Percentiles rank a stretch among this genome's conserved stretches.
These are phyloP conservation scores for Grammomys surdaster DNA, from an alignment of 2,113 vertebrate species.

Conservation along the genomic window DNA sequence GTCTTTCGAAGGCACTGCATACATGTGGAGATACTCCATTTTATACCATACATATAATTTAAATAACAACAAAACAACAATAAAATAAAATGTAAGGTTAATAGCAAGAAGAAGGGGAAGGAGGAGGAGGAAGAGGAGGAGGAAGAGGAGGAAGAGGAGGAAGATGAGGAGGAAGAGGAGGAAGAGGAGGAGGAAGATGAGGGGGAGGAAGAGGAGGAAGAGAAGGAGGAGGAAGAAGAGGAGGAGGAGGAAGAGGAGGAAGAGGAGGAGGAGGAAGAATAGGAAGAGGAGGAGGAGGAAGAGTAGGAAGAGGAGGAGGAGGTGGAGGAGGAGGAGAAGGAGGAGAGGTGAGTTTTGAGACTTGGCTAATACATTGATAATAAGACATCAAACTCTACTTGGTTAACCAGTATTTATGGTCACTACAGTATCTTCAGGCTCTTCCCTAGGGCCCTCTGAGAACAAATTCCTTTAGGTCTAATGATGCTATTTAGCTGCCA, in stretches of 20 bases:
- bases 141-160: too few species aligned
- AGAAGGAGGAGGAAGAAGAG: too few species aligned
- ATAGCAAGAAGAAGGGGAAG: neutral
- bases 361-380: neutral
- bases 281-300: too few species aligned
- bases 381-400: neutral
- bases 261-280: too few species aligned
- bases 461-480: neutral
- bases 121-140: too few species aligned
- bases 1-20: neutral
- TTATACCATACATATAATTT: neutral
- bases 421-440: neutral
- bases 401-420: neutral
- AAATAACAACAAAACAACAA: neutral
- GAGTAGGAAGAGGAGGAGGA: too few species aligned
- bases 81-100: neutral
- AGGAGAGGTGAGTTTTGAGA: neutral
- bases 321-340: neutral
- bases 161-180: too few species aligned
- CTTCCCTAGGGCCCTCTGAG: neutral
- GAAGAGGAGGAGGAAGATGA: too few species aligned
- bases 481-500: neutral
- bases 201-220: too few species aligned
- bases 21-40: too few species aligned
- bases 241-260: too few species aligned